Conservation (phyloP, 2,113 vertebrate genomes). For the Cyphomyrus plagiostoma region DNA sequence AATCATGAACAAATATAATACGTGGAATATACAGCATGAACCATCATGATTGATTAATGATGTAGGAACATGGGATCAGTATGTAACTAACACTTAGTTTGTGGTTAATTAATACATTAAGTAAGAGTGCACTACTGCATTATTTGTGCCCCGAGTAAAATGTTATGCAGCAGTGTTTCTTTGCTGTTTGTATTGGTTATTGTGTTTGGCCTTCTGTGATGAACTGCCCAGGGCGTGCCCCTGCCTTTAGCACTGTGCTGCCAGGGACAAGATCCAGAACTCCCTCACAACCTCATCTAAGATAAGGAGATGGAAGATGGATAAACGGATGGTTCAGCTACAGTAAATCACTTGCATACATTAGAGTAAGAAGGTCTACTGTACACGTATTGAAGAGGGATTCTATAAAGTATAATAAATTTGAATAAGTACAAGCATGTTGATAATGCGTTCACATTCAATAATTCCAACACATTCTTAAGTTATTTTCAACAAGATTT, state of each 20-base stretch:
- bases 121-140: not conserved
- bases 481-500: not conserved
- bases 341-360: not conserved
- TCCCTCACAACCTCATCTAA: not conserved
- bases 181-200: not conserved
- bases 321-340: not conserved
- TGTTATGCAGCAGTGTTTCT: not conserved
- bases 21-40: not conserved
- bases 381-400: not conserved
- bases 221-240: not conserved
- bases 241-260: not conserved
- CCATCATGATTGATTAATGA: not conserved
- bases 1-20: not conserved
- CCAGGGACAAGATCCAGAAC: not conserved
- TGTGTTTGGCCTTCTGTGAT: not conserved
- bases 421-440: not conserved
- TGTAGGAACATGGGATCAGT: not conserved
- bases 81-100: not conserved
- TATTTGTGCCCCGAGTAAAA: not conserved
- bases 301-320: not conserved
- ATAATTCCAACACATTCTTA: not conserved
- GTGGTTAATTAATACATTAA: not conserved
- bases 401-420: not conserved
- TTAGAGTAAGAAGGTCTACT: not conserved
- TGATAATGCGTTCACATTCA: not conserved